These are phyloP conservation scores for Platerodrilus igneus DNA, from an alignment of 2,888 invertebrate species.

Conservation along the genomic window DNA sequence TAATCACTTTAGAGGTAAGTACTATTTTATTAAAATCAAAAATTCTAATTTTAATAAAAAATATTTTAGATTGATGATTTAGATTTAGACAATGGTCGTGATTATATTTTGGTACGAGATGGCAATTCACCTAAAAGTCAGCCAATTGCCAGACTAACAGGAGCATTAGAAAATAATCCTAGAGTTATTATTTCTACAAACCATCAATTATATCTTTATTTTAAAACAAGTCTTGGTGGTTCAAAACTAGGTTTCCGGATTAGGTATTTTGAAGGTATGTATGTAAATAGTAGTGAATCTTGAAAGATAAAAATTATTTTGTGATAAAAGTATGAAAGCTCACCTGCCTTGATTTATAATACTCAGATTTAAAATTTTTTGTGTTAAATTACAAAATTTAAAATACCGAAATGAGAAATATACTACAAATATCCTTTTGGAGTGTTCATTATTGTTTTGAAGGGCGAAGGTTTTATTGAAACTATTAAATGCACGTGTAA, in stretches of 20 bases:
- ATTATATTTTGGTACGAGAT: slow-evolving; percentile 86
- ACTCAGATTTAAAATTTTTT: no score
- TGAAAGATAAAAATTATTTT: not conserved
- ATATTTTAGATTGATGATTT: slow-evolving; percentile 66
- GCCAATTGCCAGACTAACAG: slow-evolving; percentile 78
- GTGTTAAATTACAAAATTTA: no score
- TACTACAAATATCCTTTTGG: no score
- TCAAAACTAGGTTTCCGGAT: slow-evolving; percentile 88
- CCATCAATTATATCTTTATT: slow-evolving; percentile 83
- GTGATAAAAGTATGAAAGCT: no score
- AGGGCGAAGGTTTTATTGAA: no score
- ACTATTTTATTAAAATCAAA: slow-evolving; percentile 1
- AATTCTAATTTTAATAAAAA: not conserved
- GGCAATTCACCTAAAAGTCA: slow-evolving; percentile 84
- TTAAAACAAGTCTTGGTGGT: slow-evolving; percentile 85
- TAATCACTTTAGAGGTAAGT: slow-evolving; percentile 79
- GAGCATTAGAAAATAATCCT: slow-evolving; percentile 69
- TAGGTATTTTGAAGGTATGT: slow-evolving; percentile 72
- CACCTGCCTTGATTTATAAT: no score
- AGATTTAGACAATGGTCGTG: slow-evolving; percentile 75
- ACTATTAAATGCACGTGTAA: no score
- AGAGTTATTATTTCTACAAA: slow-evolving; percentile 86
- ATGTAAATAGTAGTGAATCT: no score
- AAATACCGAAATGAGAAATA: no score
- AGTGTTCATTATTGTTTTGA: no score